phyloP scores from a whole-genome alignment of 2,888 invertebrate species.

The Dendrolimus houi region DNA sequence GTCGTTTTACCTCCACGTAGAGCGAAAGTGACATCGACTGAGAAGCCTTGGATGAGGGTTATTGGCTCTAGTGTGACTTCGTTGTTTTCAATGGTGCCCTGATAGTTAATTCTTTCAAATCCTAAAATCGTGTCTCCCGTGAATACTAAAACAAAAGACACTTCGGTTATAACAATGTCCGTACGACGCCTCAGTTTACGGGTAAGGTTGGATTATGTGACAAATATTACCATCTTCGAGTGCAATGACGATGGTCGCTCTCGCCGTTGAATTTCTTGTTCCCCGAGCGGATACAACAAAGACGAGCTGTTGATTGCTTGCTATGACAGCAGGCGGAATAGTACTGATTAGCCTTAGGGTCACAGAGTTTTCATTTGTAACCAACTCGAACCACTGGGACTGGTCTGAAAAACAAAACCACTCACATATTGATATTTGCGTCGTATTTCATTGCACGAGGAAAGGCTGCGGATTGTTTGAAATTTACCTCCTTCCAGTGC shows the following conservation, averaged over 20 bases:
- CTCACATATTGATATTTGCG: no score
- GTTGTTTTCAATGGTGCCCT: conserved; percentile 19
- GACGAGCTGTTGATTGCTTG: conserved; percentile 1
- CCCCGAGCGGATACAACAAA: not conserved
- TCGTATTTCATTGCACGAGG: no score
- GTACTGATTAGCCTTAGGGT: conserved; percentile 11
- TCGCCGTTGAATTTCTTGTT: conserved; percentile 2
- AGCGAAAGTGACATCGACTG: conserved; percentile 18
- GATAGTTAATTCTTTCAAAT: conserved; percentile 22
- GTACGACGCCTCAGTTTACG: no score
- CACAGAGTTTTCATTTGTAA: conserved; percentile 11
- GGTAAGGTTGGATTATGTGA: no score
- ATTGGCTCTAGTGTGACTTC: conserved; percentile 16
- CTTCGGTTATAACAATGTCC: no score
- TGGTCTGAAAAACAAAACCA: not conserved
- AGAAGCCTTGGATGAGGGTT: conserved; percentile 23
- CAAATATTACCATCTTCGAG: not conserved
- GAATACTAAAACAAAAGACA: conserved; percentile 4
- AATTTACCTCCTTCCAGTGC: conserved; percentile 12
- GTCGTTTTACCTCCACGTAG: conserved; percentile 21
- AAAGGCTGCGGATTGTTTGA: no score
- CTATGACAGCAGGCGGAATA: conserved; percentile 20
- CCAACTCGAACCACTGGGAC: conserved; percentile 7
- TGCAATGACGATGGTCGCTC: not conserved
- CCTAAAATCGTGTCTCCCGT: conserved; percentile 14